Conservation (phyloP, 2,797 vertebrate species). For the Macropodus opercularis region DNA sequence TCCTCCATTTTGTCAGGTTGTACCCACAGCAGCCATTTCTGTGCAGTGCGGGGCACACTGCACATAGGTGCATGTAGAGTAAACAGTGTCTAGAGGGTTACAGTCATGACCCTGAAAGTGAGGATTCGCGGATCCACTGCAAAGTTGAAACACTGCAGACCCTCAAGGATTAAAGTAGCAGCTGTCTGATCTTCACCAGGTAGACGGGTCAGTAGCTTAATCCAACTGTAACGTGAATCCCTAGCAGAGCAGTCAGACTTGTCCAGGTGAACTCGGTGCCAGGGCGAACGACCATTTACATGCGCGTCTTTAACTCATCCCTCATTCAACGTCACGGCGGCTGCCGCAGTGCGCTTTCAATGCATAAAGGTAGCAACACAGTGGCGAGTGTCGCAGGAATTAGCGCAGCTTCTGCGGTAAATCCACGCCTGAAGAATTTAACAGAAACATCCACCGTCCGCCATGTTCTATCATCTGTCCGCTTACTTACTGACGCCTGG, state of each 20-base stretch:
- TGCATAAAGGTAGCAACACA: neutral
- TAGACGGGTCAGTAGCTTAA: constrained; percentile 17
- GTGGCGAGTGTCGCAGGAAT: neutral
- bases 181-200: neutral
- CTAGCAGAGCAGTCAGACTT: constrained; percentile 28
- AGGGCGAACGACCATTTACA: constrained; percentile 13
- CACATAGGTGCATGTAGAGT: constrained; percentile 34
- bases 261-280: constrained; percentile 38
- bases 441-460: constrained; percentile 37
- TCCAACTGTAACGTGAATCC: constrained; percentile 32
- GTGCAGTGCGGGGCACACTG: constrained; percentile 54
- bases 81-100: neutral
- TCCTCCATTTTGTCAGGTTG: constrained; percentile 77
- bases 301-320: constrained; percentile 9
- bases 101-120: neutral
- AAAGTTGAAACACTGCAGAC: no score
- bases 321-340: constrained; percentile 26
- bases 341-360: constrained; percentile 63
- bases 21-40: constrained; percentile 69
- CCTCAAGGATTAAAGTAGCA: no score
- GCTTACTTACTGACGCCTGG: constrained; percentile 40
- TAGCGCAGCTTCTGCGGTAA: neutral
- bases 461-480: constrained; percentile 66
- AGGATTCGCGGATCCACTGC: neutral
- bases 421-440: constrained; percentile 38